Base-by-base conservation (phyloP, 2,113 vertebrate species). In the Notarius quadriscutis region DNA sequence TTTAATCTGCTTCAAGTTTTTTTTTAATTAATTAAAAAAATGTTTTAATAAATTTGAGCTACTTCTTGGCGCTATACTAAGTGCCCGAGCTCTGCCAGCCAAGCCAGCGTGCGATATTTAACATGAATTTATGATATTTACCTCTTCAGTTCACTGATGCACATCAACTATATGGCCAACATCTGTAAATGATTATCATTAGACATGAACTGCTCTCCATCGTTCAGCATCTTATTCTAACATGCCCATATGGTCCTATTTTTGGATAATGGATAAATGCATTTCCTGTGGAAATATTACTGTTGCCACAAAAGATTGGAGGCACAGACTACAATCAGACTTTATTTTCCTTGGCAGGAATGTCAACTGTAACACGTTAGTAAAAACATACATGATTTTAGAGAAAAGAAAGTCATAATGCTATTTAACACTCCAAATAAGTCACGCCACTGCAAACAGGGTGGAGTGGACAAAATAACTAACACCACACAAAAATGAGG, bases 1-100 rank as follows among this genome's bases (percentile, higher is more conserved):
- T 30, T 34, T 62, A 34, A 14, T 80, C 86, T 4, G 84, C 50
- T 93, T 91, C 85, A 89, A 82, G 87, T 88, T 69, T 63, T 84
- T 93, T 22, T 55, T 84, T 93, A 2, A 41, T 41, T 41, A 41
- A 41, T 41, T 41, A 41, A 41, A 41, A 41, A 41, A 4, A 41
- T 0, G 2, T 51, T 77, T 25, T 14, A 27, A 51, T 15, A 78
- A 1, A 53, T 91, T 63, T 25, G 15, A 87, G 67, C 27, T 57
- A 86, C 83, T 78, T 17, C 41, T 91, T 86, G 53, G 85, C 65
- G 20, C 58, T 6, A 17, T 27, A 51, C 48, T 50, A 79, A 60
- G 11, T 1, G 1, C 57, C 22, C 62, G 14, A 60, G 57, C 20
- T 34, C 53, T 80, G 78, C 18, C 65, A 58, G 12, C 18, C 34